Conservation (phyloP, 2,888 invertebrate species). For the Caenorhabditis macrosperma region DNA sequence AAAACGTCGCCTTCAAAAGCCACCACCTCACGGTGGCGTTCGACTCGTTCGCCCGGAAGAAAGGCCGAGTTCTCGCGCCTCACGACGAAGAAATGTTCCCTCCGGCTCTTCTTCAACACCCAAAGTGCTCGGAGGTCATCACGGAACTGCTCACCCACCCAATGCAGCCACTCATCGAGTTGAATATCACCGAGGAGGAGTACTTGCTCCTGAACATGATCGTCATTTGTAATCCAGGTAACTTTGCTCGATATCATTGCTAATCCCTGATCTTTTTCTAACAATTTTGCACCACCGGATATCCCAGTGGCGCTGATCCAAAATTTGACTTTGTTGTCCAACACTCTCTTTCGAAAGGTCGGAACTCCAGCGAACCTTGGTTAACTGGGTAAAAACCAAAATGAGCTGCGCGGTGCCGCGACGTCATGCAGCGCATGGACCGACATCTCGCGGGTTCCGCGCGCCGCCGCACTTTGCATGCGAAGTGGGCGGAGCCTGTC, state of each 20-base stretch:
- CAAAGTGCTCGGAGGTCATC: neutral
- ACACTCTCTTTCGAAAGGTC: too few relatives aligned
- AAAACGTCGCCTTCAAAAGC: constrained; percentile 38
- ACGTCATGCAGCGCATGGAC: neutral
- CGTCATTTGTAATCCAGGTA: constrained; percentile 29
- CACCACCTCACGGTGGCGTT: constrained; percentile 34
- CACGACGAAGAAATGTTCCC: constrained; percentile 17
- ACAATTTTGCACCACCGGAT: neutral
- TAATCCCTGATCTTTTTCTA: too few relatives aligned
- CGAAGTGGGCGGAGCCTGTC: too few relatives aligned
- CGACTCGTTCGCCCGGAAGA: constrained; percentile 18
- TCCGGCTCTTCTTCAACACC: neutral
- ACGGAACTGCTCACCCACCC: neutral
- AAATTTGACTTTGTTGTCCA: neutral
- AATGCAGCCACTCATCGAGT: constrained; percentile 3
- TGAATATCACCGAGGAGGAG: constrained; percentile 6
- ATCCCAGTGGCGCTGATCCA: neutral
- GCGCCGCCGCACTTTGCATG: too few relatives aligned
- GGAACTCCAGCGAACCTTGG: constrained; percentile 1
- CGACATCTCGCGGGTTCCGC: neutral
- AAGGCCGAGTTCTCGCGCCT: constrained; percentile 1
- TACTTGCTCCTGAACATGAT: constrained; percentile 22
- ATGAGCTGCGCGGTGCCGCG: neutral
- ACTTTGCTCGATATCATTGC: neutral
- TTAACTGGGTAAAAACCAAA: neutral